Conservation (phyloP, 92 coral and sea anemone genomes). For the Epizoanthus scotinus region DNA sequence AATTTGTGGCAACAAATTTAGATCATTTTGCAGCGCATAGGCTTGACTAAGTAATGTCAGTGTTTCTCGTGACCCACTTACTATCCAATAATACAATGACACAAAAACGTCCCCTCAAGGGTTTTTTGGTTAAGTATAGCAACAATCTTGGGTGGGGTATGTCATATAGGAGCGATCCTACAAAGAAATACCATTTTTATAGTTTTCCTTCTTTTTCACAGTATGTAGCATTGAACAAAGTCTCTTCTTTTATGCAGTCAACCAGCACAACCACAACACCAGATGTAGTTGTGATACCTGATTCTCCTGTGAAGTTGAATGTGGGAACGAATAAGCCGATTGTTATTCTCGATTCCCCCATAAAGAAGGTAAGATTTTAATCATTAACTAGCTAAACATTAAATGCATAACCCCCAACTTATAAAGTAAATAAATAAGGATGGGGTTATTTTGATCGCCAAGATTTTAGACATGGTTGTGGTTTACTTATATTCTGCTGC, state of each 20-base stretch:
- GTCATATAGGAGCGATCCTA: conserved; percentile 11
- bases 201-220: conserved; percentile 20
- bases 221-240: conserved; percentile 14
- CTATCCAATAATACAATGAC: too few relatives aligned
- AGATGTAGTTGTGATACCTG: conserved; percentile 23
- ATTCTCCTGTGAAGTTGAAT: conserved; percentile 23
- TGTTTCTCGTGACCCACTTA: too few relatives aligned
- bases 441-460: not conserved
- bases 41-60: too few relatives aligned
- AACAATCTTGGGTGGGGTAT: not conserved
- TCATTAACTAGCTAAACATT: conserved; percentile 1
- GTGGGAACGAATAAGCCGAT: conserved; percentile 2
- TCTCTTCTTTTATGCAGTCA: conserved; percentile 26
- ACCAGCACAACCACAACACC: conserved; percentile 1
- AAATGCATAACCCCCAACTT: not conserved
- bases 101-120: too few relatives aligned
- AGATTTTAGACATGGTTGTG: conserved; percentile 3
- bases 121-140: too few relatives aligned
- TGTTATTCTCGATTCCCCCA: conserved; percentile 23
- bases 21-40: too few relatives aligned
- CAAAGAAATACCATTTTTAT: conserved; percentile 10
- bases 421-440: too few relatives aligned
- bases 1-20: too few relatives aligned
- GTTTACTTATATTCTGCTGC: conserved; percentile 1
- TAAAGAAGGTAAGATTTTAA: not conserved